phyloP scores from a whole-genome alignment of 2,797 vertebrate species.

The Lutjanus argentimaculatus region DNA sequence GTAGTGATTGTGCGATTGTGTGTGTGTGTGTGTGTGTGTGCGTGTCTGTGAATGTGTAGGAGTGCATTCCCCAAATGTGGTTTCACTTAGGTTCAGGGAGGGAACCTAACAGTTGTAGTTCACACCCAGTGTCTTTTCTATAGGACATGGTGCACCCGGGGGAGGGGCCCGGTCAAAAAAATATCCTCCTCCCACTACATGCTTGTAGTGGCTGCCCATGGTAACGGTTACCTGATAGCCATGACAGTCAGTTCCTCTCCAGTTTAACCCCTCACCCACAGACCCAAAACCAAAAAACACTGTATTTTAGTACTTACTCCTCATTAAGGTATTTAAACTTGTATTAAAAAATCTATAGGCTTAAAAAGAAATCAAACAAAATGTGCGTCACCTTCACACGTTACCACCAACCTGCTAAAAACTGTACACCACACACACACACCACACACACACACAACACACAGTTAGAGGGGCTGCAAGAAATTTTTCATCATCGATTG shows the following conservation, averaged over 20 bases:
- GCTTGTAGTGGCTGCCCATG: constrained; percentile 65
- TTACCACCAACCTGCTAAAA: neutral
- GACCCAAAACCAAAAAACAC: neutral
- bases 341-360: neutral
- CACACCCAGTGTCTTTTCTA: constrained; percentile 75
- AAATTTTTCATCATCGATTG: no score
- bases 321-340: neutral
- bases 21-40: constrained; percentile 48
- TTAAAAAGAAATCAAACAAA: neutral
- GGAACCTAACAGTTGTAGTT: constrained; percentile 65
- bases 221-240: constrained; percentile 76
- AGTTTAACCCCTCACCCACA: constrained; percentile 57
- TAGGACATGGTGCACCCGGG: constrained; percentile 60
- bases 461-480: no score
- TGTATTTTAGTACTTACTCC: neutral
- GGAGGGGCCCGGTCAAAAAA: constrained; percentile 59
- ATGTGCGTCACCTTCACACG: neutral
- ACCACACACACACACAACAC: neutral
- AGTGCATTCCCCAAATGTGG: constrained; percentile 81
- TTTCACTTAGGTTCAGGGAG: constrained; percentile 83
- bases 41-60: constrained; percentile 35
- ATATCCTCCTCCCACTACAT: constrained; percentile 64
- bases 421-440: no score
- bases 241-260: constrained; percentile 41
- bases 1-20: constrained; percentile 20